Conservation (phyloP, 2,113 vertebrate species). For the Baryphthengus martii region DNA sequence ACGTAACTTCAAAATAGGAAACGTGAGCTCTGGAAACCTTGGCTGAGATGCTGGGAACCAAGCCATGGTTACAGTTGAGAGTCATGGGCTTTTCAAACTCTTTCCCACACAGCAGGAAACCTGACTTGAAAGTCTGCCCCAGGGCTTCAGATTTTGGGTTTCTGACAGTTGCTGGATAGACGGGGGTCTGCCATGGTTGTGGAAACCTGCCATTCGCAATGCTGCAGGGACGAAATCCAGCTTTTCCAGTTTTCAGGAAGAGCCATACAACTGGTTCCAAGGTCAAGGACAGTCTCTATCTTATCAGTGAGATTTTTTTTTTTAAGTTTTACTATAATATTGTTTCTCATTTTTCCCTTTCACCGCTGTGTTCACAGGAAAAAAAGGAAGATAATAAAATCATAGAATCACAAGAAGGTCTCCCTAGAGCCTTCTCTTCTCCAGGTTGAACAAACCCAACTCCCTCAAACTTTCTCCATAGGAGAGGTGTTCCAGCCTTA, state of each 20-base stretch:
- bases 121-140: background rate
- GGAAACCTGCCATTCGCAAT: background rate
- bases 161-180: background rate
- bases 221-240: background rate
- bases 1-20: background rate
- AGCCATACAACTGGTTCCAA: background rate
- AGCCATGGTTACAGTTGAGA: background rate
- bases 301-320: background rate
- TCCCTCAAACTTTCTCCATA: background rate
- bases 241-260: background rate
- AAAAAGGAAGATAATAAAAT: background rate
- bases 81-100: background rate
- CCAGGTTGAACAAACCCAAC: background rate
- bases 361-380: background rate
- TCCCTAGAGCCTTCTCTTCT: background rate
- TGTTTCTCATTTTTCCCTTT: background rate
- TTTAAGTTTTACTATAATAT: background rate
- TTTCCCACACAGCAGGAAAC: background rate
- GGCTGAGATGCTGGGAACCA: background rate
- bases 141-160: background rate
- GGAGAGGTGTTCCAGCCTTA: background rate
- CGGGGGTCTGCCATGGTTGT: background rate
- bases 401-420: background rate
- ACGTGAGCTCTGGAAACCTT: background rate
- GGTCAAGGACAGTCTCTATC: background rate